Percentiles rank a stretch among this genome's conserved stretches.
phyloP scores from a whole-genome alignment of 1,140 invertebrate genomes.

The Pachypeltis micranthus region DNA sequence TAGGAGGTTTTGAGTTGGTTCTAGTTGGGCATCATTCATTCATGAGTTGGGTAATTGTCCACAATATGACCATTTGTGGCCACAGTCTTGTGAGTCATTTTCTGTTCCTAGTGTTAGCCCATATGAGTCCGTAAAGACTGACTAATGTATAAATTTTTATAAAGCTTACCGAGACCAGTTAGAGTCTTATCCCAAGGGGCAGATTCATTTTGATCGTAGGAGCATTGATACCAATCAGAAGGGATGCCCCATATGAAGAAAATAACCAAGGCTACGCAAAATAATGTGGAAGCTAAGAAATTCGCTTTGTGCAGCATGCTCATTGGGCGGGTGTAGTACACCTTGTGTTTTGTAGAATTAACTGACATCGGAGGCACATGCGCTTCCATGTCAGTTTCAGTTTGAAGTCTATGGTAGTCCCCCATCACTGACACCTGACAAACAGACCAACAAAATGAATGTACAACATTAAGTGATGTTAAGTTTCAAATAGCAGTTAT shows the following conservation, averaged over 20 bases:
- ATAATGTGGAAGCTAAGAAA: conserved; percentile 51
- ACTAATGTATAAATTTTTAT: not conserved
- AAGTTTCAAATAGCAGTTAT: too few relatives aligned
- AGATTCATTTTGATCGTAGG: conserved; percentile 42
- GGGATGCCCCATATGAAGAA: conserved; percentile 63
- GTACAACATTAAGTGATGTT: too few relatives aligned
- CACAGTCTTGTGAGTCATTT: not conserved
- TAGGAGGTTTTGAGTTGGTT: not conserved
- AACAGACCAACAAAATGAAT: too few relatives aligned
- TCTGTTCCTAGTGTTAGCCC: not conserved
- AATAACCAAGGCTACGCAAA: conserved; percentile 54
- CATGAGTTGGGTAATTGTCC: not conserved
- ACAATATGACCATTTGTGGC: not conserved
- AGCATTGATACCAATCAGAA: conserved; percentile 52
- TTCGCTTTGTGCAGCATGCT: conserved; percentile 48
- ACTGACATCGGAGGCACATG: not conserved
- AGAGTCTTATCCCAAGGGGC: conserved; percentile 55
- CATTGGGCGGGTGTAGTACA: conserved; percentile 33
- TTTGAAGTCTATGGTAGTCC: conserved; percentile 24
- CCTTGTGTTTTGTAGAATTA: conserved; percentile 8
- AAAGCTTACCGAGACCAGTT: conserved; percentile 47
- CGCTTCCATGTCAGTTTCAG: conserved; percentile 18
- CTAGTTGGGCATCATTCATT: not conserved
- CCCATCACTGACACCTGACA: conserved; percentile 22
- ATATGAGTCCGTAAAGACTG: not conserved